Conservation (phyloP, 2,797 vertebrate genomes). For the Peromyscus melanophrys region DNA sequence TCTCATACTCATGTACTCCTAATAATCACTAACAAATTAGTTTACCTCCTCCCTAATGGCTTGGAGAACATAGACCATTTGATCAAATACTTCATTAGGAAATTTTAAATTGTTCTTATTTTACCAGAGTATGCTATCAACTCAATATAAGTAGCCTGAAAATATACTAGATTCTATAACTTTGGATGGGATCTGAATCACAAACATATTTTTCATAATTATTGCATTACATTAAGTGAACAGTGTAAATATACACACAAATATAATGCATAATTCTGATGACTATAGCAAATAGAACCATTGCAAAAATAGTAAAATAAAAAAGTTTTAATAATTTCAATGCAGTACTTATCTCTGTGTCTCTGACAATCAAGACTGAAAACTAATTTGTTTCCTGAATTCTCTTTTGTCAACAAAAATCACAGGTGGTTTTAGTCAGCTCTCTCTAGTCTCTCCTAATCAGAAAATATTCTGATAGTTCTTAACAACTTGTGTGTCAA, state of each 20-base stretch:
- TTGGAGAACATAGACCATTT: constrained; percentile 58
- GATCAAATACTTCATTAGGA: constrained; percentile 64
- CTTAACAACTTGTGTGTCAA: not conserved
- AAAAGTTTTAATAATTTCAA: constrained; percentile 33
- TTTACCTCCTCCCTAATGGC: constrained; percentile 47
- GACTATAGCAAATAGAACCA: not conserved
- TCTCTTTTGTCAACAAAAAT: constrained; percentile 33
- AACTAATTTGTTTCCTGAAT: constrained; percentile 19
- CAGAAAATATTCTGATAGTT: not conserved
- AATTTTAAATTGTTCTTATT: constrained; percentile 70
- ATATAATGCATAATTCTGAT: not conserved
- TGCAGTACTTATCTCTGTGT: not conserved
- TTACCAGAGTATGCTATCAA: not conserved
- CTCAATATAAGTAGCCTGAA: not conserved
- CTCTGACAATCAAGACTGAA: constrained; percentile 13
- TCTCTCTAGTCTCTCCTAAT: not conserved
- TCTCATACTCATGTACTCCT: constrained; percentile 26
- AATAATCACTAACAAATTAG: constrained; percentile 63
- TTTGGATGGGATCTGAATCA: constrained; percentile 9
- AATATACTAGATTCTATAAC: constrained; percentile 50
- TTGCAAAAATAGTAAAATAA: not conserved
- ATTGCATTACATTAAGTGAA: constrained; percentile 13
- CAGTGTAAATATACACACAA: not conserved
- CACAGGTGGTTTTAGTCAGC: not conserved
- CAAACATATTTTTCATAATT: constrained; percentile 13